phyloP scores from a whole-genome alignment of 30 jellyfish, hydroid and myxozoan genomes.

The Phacellophora camtschatica region DNA sequence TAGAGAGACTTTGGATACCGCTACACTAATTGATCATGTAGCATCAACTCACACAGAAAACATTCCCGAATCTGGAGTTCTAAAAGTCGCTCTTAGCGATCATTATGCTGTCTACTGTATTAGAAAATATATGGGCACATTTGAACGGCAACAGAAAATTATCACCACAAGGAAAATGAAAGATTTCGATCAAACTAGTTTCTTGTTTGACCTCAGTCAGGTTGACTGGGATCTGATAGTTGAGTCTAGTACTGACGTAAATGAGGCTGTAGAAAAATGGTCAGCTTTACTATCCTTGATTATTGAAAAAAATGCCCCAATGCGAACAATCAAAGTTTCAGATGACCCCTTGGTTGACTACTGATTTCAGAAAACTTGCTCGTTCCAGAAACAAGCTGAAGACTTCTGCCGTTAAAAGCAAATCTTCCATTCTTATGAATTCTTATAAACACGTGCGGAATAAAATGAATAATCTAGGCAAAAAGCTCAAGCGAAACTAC shows the following conservation, averaged over 20 bases:
- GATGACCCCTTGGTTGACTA: slow-evolving; percentile 19
- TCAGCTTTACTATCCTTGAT: slow-evolving; percentile 19
- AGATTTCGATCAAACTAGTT: slow-evolving; percentile 11
- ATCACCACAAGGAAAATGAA: slow-evolving; percentile 1
- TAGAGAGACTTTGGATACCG: slow-evolving; percentile 24
- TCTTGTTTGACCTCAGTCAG: slow-evolving; percentile 21
- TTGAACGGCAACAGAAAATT: slow-evolving; percentile 1
- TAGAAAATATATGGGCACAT: slow-evolving; percentile 12
- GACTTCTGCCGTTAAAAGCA: not conserved
- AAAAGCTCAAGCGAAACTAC: not conserved
- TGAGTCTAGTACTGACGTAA: slow-evolving; percentile 69
- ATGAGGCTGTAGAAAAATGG: slow-evolving; percentile 51
- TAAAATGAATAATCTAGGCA: not conserved
- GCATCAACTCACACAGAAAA: slow-evolving; percentile 3
- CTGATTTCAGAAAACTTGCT: slow-evolving; percentile 23
- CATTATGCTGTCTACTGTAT: slow-evolving; percentile 9
- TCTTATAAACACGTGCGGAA: too few relatives aligned
- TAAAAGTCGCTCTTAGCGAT: slow-evolving; percentile 18
- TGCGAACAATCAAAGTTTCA: not conserved
- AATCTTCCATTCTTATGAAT: slow-evolving; percentile 15
- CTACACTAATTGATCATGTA: slow-evolving; percentile 37
- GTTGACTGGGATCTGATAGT: slow-evolving; percentile 53
- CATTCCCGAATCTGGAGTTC: slow-evolving; percentile 14
- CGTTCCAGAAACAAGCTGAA: slow-evolving; percentile 41
- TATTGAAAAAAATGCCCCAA: slow-evolving; percentile 25